phyloP scores from a whole-genome alignment of 2,888 invertebrate species.

The Eristalis arbustorum region DNA sequence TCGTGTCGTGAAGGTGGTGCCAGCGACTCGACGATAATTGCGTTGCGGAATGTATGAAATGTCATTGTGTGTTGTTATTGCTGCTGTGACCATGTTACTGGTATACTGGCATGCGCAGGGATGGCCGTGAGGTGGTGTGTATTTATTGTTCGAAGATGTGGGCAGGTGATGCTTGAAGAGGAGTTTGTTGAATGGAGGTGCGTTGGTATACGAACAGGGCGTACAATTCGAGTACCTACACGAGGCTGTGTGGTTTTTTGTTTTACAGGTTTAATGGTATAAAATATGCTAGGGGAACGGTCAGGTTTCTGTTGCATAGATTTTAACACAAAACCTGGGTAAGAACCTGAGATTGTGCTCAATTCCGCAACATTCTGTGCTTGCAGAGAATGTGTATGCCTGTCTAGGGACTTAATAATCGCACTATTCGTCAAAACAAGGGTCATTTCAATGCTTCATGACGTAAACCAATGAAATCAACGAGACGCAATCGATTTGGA shows the following conservation, averaged over 20 bases:
- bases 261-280: too few relatives aligned
- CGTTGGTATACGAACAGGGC: background rate
- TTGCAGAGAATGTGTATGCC: too few relatives aligned
- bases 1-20: background rate
- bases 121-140: background rate
- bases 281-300: too few relatives aligned
- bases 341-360: too few relatives aligned
- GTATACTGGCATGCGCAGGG: background rate
- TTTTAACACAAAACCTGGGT: too few relatives aligned
- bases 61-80: background rate
- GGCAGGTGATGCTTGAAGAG: background rate
- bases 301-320: too few relatives aligned
- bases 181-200: background rate
- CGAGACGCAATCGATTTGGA: too few relatives aligned
- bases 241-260: background rate
- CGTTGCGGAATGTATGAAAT: background rate
- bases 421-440: too few relatives aligned
- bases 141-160: background rate
- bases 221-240: background rate
- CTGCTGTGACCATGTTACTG: background rate
- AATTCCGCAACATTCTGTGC: too few relatives aligned
- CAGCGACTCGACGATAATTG: slow-evolving; percentile 12
- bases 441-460: too few relatives aligned
- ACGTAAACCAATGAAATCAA: too few relatives aligned
- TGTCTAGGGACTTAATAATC: too few relatives aligned